Conservation (phyloP, 1,140 invertebrate genomes). For the Amphibalanus amphitrite region DNA sequence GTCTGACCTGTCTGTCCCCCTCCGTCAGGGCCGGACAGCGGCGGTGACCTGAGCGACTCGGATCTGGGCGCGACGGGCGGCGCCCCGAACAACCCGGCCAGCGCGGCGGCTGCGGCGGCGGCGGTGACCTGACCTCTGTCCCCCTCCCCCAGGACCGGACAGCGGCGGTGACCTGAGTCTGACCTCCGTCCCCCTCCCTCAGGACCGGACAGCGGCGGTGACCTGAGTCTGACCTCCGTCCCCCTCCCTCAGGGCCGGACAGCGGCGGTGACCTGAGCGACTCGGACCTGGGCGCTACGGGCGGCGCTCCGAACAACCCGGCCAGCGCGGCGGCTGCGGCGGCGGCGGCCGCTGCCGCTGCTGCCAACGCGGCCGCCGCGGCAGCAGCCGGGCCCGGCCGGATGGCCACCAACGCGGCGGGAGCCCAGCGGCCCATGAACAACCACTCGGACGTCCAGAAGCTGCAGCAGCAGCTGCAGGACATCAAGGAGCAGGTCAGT, state of each 20-base stretch:
- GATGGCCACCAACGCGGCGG: conserved; percentile 12
- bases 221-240: too few relatives aligned
- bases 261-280: conserved; percentile 3
- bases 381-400: conserved; percentile 10
- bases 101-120: too few relatives aligned
- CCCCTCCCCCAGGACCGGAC: too few relatives aligned
- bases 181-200: too few relatives aligned
- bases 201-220: too few relatives aligned
- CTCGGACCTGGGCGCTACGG: conserved; percentile 3
- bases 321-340: conserved; percentile 6
- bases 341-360: conserved; percentile 8
- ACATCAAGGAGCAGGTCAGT: conserved; percentile 85
- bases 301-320: conserved; percentile 3
- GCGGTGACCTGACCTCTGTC: too few relatives aligned
- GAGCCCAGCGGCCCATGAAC: conserved; percentile 30
- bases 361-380: conserved; percentile 12
- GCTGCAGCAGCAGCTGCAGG: conserved; percentile 85
- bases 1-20: too few relatives aligned
- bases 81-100: too few relatives aligned
- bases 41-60: too few relatives aligned
- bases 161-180: too few relatives aligned
- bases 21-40: too few relatives aligned
- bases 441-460: conserved; percentile 83
- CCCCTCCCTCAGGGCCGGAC: not conserved
- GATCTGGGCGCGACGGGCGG: too few relatives aligned